Conservation (phyloP, 2,113 vertebrate species). For the Toxostoma redivivum region DNA sequence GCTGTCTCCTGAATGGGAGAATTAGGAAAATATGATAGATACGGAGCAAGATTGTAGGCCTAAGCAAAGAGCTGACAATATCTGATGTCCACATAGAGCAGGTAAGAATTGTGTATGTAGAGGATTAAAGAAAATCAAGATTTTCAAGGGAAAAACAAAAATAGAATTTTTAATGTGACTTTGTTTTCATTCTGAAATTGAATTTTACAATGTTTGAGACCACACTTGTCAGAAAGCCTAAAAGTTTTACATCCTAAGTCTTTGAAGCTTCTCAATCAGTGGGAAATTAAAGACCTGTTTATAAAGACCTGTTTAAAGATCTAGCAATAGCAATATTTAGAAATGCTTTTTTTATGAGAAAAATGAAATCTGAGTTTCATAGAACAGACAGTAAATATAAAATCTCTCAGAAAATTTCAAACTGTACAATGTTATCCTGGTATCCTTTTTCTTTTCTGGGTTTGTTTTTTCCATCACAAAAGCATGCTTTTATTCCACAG, state of each 20-base stretch:
- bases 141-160: background rate
- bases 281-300: background rate
- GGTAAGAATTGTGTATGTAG: background rate
- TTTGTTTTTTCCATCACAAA: background rate
- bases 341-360: background rate
- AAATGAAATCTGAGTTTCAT: background rate
- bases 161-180: background rate
- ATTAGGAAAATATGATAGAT: background rate
- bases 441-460: background rate
- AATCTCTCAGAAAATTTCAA: background rate
- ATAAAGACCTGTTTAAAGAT: too few species aligned
- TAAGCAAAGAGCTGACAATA: background rate
- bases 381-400: background rate
- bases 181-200: background rate
- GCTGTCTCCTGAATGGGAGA: background rate
- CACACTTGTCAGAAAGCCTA: background rate
- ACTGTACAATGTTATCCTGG: rapidly evolving
- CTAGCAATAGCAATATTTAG: background rate
- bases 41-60: background rate
- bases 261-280: background rate
- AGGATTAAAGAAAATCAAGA: background rate
- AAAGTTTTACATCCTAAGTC: background rate
- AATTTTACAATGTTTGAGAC: background rate
- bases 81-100: background rate
- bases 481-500: background rate